Conservation (phyloP, 1,140 invertebrate species). For the Acyrthosiphon pisum region DNA sequence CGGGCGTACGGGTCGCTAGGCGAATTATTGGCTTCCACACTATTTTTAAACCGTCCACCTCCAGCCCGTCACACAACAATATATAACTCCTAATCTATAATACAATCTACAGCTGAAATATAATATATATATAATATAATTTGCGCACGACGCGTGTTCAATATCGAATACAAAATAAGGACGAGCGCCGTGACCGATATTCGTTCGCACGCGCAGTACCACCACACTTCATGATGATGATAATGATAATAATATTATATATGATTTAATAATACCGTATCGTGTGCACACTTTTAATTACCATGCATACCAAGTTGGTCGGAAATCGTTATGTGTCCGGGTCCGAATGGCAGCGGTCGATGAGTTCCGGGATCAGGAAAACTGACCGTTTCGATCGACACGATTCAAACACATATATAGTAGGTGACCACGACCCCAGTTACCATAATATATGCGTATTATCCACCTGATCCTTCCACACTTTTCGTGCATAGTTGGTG, state of each 20-base stretch:
- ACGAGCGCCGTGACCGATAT: background rate
- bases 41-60: background rate
- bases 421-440: too few species aligned
- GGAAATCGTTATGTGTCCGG: background rate
- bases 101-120: background rate
- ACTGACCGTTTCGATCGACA: background rate
- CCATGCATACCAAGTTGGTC: background rate
- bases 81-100: conserved; percentile 11
- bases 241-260: background rate
- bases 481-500: too few species aligned
- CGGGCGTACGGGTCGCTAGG: background rate
- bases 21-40: background rate
- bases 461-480: background rate
- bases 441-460: background rate
- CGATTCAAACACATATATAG: too few species aligned
- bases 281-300: background rate
- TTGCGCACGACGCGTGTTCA: background rate
- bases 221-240: background rate
- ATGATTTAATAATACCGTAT: background rate
- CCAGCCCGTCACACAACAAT: background rate
- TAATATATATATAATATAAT: background rate
- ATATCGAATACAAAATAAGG: background rate
- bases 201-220: background rate
- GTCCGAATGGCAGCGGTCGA: too few species aligned
- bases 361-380: background rate